Percentiles rank a stretch among this genome's conserved stretches.
These are phyloP conservation scores for Capitulum mitella DNA, from an alignment of 2,888 invertebrate genomes.

Conservation along the genomic window DNA sequence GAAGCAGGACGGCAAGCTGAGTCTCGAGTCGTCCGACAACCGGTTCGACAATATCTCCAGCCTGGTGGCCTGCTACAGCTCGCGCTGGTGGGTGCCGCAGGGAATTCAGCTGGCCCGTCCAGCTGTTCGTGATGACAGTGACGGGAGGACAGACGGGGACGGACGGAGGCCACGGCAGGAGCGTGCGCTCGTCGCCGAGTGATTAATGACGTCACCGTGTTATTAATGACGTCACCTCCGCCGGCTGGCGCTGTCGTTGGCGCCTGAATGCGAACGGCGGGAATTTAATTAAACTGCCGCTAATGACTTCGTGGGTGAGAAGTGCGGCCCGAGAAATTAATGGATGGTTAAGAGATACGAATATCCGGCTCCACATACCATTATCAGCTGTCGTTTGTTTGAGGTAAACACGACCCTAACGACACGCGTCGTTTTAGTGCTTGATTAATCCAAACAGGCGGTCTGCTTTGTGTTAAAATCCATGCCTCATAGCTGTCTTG, in stretches of 20 bases:
- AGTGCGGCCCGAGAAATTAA: neutral
- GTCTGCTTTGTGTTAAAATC: no score
- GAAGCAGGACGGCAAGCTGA: conserved; percentile 62
- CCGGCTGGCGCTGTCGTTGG: neutral
- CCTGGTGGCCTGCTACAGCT: conserved; percentile 86
- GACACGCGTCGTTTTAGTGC: no score
- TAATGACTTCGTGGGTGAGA: neutral
- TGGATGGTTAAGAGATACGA: neutral
- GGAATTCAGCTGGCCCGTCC: no score
- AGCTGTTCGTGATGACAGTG: conserved; percentile 26
- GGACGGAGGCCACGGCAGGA: no score
- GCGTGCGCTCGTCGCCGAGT: neutral
- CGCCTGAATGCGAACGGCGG: neutral
- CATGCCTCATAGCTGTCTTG: no score
- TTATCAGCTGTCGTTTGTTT: no score
- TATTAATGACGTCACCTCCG: neutral
- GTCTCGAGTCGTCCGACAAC: conserved; percentile 87
- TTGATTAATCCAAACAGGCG: no score
- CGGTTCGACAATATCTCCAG: conserved; percentile 87
- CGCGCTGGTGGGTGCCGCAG: conserved; percentile 62
- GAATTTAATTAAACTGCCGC: neutral
- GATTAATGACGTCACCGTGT: neutral
- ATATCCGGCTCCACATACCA: no score
- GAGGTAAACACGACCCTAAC: no score
- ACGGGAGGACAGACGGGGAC: no score